Conservation (phyloP, 2,113 vertebrate species). For the Romanogobio albipinnatus region DNA sequence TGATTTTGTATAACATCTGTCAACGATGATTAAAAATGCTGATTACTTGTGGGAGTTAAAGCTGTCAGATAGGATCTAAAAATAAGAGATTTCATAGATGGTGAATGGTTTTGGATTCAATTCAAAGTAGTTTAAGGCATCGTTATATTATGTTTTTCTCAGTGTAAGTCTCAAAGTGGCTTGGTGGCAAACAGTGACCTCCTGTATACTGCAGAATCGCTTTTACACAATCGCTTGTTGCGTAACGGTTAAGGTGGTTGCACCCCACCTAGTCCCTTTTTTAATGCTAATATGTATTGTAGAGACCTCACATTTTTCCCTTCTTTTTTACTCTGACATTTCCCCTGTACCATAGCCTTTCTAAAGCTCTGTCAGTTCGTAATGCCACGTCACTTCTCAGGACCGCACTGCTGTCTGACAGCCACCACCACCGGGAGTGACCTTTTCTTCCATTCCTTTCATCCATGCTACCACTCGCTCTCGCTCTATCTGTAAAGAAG, state of each 20-base stretch:
- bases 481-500: conserved; percentile 34
- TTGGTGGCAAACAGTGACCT: not conserved
- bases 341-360: conserved; percentile 44
- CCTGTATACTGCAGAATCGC: not conserved
- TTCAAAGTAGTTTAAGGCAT: conserved; percentile 1
- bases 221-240: not conserved
- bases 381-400: conserved; percentile 54
- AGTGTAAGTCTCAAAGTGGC: not conserved
- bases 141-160: not conserved
- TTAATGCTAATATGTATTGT: conserved; percentile 28
- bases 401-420: conserved; percentile 44
- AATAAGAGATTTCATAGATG: conserved; percentile 12
- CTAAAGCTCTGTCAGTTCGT: conserved; percentile 48
- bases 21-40: conserved; percentile 36
- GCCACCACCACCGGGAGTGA: conserved; percentile 48
- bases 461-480: not conserved
- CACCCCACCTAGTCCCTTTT: not conserved
- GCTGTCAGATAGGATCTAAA: conserved; percentile 18
- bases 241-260: conserved; percentile 18
- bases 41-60: conserved; percentile 30
- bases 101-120: conserved; percentile 15
- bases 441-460: conserved; percentile 49
- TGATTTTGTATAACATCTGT: conserved; percentile 48
- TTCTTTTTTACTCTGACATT: conserved; percentile 51
- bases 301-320: not conserved